Conservation (phyloP, 2,888 invertebrate species). For the Tholera decimalis region DNA sequence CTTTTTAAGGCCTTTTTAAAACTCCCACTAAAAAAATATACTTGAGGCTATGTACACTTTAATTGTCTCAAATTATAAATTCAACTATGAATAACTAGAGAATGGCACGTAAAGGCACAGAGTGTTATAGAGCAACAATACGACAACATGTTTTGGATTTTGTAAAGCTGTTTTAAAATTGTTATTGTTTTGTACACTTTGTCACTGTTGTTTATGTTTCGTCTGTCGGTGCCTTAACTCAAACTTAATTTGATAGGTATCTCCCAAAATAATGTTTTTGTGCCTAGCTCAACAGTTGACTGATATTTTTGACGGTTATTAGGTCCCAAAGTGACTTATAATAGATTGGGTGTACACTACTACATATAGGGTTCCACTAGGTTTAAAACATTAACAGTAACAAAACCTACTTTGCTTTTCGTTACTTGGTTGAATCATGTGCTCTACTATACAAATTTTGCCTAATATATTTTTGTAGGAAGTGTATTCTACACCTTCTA, state of each 20-base stretch:
- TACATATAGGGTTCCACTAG: not conserved
- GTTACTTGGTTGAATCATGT: not conserved
- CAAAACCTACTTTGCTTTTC: not conserved
- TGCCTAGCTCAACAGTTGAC: not conserved
- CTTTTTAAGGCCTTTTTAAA: too few relatives aligned
- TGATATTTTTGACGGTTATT: constrained; percentile 4
- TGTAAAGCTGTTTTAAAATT: not conserved
- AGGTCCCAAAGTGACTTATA: constrained; percentile 24
- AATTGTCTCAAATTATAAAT: not conserved
- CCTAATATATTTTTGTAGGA: too few relatives aligned
- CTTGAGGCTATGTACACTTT: not conserved
- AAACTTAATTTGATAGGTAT: not conserved
- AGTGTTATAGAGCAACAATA: not conserved
- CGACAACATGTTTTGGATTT: not conserved
- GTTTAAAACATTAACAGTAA: not conserved
- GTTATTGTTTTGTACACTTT: not conserved
- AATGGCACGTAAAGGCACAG: not conserved
- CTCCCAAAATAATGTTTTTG: too few relatives aligned
- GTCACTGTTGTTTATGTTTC: not conserved
- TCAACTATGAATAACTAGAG: not conserved
- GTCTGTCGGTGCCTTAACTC: not conserved
- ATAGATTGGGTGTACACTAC: not conserved
- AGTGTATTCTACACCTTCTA: too few relatives aligned
- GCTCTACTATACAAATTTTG: not conserved
- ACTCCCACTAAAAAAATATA: too few relatives aligned